Evolutionary conservation across 2,113 vertebrate genomes (phyloP), one percentile per base, ranked within the genome.

Genomic region (Mohoua ochrocephala): DNA sequence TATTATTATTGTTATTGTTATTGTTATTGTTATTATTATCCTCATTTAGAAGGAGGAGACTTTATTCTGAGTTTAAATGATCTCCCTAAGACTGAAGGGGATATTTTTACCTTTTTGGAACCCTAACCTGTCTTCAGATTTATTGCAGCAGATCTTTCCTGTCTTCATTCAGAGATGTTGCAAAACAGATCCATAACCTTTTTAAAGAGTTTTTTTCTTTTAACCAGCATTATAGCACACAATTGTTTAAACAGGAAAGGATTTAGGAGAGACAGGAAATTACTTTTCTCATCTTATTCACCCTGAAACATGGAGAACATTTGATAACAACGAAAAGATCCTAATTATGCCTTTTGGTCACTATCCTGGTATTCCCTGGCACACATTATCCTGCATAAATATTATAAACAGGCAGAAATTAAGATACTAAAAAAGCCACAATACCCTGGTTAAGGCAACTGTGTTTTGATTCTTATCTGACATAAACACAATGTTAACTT

Each of bases 231-330:
- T 91, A 22, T 54, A 77, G 26, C 15, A 63, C 49, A 74, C 68
- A 79, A 9, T 22, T 91, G 73, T 94, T 98, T 88, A 94, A 95
- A 76, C 70, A 92, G 84, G 80, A 87, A 79, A 86, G 70, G 60
- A 88, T 86, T 95, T 91, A 91, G 89, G 68, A 67, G 49, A 91
- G 42, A 69, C 45, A 69, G 63, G 45, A 88, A 95, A 84, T 91
- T 89, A 69, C 70, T 96, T 87, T 74, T 86, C 68, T n/a, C 60
- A 54, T 96, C 83, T 96, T 91, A 76, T 27, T 91, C 79, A 54
- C 50, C 56, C 68, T 82, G 87, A 91, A 96, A 95, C 22, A 3
- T 39, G 63, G 41, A 91, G 41, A 57, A 91, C 89, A 84, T 41
- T 49, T 90, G 41, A 69, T 89, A 70, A 87, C 20, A 69, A 79